phyloP scores from a whole-genome alignment of 2,888 invertebrate genomes.

The Pasiphila rectangulata region DNA sequence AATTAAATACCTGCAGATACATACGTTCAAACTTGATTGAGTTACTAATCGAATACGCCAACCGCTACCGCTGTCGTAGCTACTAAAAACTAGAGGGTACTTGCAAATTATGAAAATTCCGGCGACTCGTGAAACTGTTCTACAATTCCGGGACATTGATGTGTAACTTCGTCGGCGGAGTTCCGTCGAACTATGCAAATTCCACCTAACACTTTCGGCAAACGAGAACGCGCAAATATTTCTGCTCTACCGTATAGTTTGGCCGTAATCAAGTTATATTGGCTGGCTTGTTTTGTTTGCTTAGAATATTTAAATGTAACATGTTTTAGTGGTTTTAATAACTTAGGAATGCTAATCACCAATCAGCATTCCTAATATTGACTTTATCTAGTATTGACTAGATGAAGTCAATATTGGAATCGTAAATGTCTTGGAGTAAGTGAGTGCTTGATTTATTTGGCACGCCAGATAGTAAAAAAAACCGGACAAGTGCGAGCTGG shows the following conservation, averaged over 20 bases:
- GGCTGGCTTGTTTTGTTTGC: slow-evolving; percentile 6
- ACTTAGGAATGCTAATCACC: no score
- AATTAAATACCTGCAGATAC: no score
- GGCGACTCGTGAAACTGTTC: slow-evolving; percentile 39
- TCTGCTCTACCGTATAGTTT: slow-evolving; percentile 27
- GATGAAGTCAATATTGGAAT: no score
- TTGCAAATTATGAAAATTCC: slow-evolving; percentile 40
- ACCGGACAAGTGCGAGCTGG: no score
- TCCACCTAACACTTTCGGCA: slow-evolving; percentile 63
- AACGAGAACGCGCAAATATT: slow-evolving; percentile 56
- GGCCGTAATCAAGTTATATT: slow-evolving; percentile 17
- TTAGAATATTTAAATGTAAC: neutral
- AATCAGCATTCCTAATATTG: no score
- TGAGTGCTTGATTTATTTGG: no score
- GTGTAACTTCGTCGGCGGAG: slow-evolving; percentile 53
- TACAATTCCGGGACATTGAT: slow-evolving; percentile 40
- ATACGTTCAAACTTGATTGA: no score
- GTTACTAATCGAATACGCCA: no score
- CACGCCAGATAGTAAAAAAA: no score
- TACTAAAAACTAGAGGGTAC: slow-evolving; percentile 1
- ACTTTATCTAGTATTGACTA: no score
- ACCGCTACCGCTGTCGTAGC: neutral
- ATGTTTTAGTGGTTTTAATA: neutral
- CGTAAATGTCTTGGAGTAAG: no score
- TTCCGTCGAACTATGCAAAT: slow-evolving; percentile 68